These are phyloP conservation scores for Umimayanthus kanabou DNA, from an alignment of 92 coral and sea anemone genomes.

Conservation along the genomic window DNA sequence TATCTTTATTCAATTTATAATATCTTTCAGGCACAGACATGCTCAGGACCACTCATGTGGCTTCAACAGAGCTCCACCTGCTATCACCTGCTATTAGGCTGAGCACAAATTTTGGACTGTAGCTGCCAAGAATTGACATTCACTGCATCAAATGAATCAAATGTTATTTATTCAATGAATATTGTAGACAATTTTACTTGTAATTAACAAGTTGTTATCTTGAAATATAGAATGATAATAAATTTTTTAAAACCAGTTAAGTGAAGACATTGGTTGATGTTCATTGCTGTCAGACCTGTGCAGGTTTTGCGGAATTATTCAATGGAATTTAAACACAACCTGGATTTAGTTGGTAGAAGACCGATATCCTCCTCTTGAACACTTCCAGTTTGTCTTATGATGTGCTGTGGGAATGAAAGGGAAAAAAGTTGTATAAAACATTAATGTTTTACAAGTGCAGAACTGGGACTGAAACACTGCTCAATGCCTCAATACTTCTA, in stretches of 20 bases:
- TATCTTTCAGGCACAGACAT: constrained; percentile 51
- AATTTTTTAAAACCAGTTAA: too few species aligned
- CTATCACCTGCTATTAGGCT: constrained; percentile 44
- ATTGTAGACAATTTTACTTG: too few species aligned
- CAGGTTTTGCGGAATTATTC: not conserved
- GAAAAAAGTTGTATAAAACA: too few species aligned
- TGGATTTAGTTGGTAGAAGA: constrained; percentile 3
- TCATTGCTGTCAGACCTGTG: not conserved
- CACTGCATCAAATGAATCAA: not conserved
- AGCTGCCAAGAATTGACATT: not conserved
- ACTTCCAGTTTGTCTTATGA: constrained; percentile 40
- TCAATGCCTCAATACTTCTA: too few species aligned
- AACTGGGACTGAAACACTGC: too few species aligned
- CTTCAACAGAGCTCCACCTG: constrained; percentile 26
- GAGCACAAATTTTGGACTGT: not conserved
- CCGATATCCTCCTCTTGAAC: constrained; percentile 41
- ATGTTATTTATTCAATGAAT: not conserved
- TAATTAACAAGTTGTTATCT: too few species aligned
- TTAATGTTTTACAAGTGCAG: too few species aligned
- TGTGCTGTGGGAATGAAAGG: constrained; percentile 1
- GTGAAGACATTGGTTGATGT: too few species aligned
- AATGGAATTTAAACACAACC: constrained; percentile 1
- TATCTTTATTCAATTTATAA: not conserved
- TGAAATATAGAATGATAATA: too few species aligned
- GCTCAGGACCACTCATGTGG: constrained; percentile 54